These are phyloP conservation scores for Neodiprion virginianus DNA, from an alignment of 1,140 invertebrate genomes.

Conservation along the genomic window DNA sequence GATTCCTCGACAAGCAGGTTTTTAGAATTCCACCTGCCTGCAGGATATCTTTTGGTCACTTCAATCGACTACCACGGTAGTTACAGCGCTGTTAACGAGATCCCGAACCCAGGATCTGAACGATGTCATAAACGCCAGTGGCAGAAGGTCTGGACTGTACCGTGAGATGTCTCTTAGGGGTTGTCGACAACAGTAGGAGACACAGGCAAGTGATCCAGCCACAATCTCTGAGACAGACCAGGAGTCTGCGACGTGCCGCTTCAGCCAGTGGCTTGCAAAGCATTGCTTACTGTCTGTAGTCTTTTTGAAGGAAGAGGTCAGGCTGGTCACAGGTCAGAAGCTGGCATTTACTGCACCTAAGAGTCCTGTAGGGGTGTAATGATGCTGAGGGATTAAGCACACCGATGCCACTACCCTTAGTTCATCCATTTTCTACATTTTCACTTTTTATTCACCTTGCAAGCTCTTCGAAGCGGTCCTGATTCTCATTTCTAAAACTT, in stretches of 20 bases:
- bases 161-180: slow-evolving; percentile 35
- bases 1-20: too few species aligned
- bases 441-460: too few species aligned
- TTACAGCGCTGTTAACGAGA: slow-evolving; percentile 45
- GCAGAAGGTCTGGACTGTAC: slow-evolving; percentile 34
- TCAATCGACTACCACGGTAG: too few species aligned
- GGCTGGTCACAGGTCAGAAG: slow-evolving; percentile 23
- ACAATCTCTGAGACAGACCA: slow-evolving; percentile 9
- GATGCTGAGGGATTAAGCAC: slow-evolving; percentile 44
- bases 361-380: slow-evolving; percentile 55
- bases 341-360: slow-evolving; percentile 55
- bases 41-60: too few species aligned
- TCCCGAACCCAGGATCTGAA: slow-evolving; percentile 44
- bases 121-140: slow-evolving; percentile 55
- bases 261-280: slow-evolving; percentile 25
- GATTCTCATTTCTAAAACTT: too few species aligned
- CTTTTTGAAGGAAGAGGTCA: background rate
- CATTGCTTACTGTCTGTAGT: slow-evolving; percentile 14
- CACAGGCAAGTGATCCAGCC: slow-evolving; percentile 29
- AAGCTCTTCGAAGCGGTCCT: too few species aligned
- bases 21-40: too few species aligned
- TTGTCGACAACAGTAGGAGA: slow-evolving; percentile 52
- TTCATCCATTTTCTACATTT: too few species aligned
- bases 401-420: too few species aligned
- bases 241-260: slow-evolving; percentile 17